Percentiles rank a stretch among this genome's conserved stretches.
phyloP scores from a whole-genome alignment of 30 jellyfish, hydroid and myxozoan genomes.

The Aurelia aurita complex sp. Pacific region DNA sequence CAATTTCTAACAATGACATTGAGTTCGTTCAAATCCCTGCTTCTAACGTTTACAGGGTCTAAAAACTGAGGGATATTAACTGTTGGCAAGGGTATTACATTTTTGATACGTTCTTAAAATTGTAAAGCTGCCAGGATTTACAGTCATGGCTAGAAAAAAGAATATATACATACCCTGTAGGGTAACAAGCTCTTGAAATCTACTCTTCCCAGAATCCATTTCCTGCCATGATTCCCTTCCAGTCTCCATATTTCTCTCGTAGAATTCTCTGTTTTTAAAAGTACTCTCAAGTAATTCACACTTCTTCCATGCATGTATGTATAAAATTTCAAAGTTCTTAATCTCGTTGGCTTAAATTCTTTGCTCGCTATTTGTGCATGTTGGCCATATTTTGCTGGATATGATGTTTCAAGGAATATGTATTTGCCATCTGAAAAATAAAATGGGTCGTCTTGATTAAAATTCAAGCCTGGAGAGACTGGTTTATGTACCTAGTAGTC shows the following conservation, averaged over 20 bases:
- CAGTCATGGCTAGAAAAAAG: too few relatives aligned
- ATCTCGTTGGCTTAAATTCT: constrained; percentile 23
- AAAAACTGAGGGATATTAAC: too few relatives aligned
- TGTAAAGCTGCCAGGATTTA: too few relatives aligned
- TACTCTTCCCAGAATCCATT: constrained; percentile 58
- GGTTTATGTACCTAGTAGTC: too few relatives aligned
- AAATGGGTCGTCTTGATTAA: not conserved
- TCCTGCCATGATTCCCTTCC: constrained; percentile 61
- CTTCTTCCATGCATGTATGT: constrained; percentile 61
- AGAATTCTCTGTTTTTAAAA: constrained; percentile 29
- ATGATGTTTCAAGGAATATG: constrained; percentile 52
- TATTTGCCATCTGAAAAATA: constrained; percentile 51
- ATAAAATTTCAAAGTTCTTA: constrained; percentile 43
- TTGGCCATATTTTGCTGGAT: constrained; percentile 66
- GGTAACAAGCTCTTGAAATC: constrained; percentile 52
- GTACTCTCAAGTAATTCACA: constrained; percentile 38
- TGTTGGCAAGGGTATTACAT: too few relatives aligned
- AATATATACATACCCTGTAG: constrained; percentile 12
- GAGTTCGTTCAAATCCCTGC: too few relatives aligned
- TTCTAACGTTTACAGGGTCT: too few relatives aligned
- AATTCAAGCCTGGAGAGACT: not conserved
- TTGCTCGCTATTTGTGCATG: constrained; percentile 45
- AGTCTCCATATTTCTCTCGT: constrained; percentile 57
- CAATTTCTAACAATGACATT: too few relatives aligned
- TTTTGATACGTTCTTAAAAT: too few relatives aligned